Evolutionary conservation across 2,797 vertebrate genomes (phyloP).

Genomic region (Pipistrellus pipistrellus): DNA sequence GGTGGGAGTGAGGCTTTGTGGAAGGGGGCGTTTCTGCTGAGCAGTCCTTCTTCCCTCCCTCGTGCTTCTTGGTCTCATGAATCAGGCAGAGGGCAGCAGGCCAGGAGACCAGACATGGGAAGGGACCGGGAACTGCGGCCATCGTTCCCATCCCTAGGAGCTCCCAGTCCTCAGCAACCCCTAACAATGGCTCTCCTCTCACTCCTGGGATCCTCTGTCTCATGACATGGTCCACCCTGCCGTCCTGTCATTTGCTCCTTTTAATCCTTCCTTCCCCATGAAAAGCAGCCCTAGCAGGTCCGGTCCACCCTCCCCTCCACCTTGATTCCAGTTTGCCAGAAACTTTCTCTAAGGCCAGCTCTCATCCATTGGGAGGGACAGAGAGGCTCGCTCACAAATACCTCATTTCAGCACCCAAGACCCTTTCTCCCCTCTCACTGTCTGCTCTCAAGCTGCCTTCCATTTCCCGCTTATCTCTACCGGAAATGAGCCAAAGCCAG

Average conservation of each 20-base stretch:
- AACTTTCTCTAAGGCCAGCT: neutral
- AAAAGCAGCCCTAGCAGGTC: neutral
- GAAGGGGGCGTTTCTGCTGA: neutral
- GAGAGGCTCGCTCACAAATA: neutral
- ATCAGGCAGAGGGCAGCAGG: neutral
- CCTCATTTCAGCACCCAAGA: neutral
- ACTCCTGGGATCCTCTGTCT: neutral
- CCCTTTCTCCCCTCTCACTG: neutral
- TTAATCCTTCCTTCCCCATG: neutral
- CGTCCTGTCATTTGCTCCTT: neutral
- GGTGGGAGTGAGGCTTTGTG: constrained; percentile 56
- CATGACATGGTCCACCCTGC: neutral
- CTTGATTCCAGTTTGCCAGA: neutral
- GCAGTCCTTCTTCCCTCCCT: neutral
- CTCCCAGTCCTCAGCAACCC: neutral
- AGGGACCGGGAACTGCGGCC: neutral
- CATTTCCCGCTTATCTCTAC: constrained; percentile 45
- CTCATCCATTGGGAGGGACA: neutral
- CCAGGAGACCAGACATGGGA: neutral
- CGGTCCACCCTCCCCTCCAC: neutral
- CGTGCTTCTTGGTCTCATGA: constrained; percentile 22
- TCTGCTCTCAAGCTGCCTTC: constrained; percentile 23
- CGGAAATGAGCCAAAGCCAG: constrained; percentile 50
- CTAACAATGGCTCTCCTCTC: constrained; percentile 13
- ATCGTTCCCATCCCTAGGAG: neutral